Conservation (phyloP, 2,888 invertebrate species). For the Bibio marci region DNA sequence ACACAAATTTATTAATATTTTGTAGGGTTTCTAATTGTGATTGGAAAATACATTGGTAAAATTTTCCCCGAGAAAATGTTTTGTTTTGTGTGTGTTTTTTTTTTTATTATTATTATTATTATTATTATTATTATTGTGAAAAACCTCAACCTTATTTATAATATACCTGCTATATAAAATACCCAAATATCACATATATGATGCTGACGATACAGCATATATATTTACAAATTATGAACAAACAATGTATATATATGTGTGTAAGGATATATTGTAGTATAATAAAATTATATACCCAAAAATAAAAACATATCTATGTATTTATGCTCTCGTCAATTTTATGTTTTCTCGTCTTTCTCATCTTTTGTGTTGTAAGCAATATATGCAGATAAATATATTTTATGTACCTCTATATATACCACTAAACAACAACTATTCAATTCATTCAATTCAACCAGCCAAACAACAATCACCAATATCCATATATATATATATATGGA, state of each 20-base stretch:
- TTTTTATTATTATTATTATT: no score
- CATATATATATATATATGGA: no score
- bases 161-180: neutral
- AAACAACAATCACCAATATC: no score
- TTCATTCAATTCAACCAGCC: no score
- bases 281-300: no score
- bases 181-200: neutral
- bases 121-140: neutral
- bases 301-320: neutral
- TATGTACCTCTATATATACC: no score
- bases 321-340: slow-evolving; percentile 1
- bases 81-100: no score
- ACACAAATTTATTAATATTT: slow-evolving; percentile 1
- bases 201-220: neutral
- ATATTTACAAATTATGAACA: no score
- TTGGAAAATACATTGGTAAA: slow-evolving; percentile 4
- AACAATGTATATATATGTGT: no score
- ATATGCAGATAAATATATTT: no score
- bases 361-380: neutral
- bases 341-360: slow-evolving; percentile 4
- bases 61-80: slow-evolving; percentile 1
- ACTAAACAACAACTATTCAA: no score
- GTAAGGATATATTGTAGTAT: no score
- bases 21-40: slow-evolving; percentile 7
- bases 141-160: slow-evolving; percentile 1